phyloP scores from a whole-genome alignment of 2,113 vertebrate species.

The Dunckerocampus dactyliophorus region DNA sequence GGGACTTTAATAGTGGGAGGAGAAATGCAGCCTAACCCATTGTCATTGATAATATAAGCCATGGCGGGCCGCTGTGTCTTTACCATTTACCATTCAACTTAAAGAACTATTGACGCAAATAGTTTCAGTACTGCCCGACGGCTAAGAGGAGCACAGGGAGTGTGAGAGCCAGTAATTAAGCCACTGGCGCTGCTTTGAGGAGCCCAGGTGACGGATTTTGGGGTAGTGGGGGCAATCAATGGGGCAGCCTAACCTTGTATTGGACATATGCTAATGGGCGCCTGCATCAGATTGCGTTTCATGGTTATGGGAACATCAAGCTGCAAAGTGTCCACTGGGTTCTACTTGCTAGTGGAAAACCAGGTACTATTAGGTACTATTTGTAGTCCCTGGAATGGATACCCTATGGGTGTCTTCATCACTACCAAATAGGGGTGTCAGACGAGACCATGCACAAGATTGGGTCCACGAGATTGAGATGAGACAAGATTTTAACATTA shows the following conservation, averaged over 20 bases:
- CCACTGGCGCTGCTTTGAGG: slow-evolving; percentile 39
- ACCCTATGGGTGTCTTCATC: too few relatives aligned
- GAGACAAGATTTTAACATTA: too few relatives aligned
- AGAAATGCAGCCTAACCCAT: slow-evolving; percentile 9
- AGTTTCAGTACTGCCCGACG: slow-evolving; percentile 31
- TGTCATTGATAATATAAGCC: slow-evolving; percentile 21
- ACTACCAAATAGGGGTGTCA: too few relatives aligned
- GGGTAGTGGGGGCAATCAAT: slow-evolving; percentile 45
- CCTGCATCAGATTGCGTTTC: background rate
- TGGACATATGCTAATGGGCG: slow-evolving; percentile 43
- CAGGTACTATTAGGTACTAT: too few relatives aligned
- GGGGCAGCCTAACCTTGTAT: slow-evolving; percentile 32
- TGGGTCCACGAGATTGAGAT: too few relatives aligned
- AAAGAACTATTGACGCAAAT: slow-evolving; percentile 25
- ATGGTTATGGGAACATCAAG: background rate
- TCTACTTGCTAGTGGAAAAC: background rate
- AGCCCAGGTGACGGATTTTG: slow-evolving; percentile 51
- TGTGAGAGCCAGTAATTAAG: slow-evolving; percentile 40
- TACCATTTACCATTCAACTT: slow-evolving; percentile 35
- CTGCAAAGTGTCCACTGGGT: background rate
- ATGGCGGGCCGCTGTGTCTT: slow-evolving; percentile 14
- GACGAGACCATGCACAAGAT: too few relatives aligned
- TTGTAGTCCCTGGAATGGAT: too few relatives aligned
- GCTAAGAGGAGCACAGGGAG: slow-evolving; percentile 35
- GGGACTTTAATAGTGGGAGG: background rate